These are phyloP conservation scores for Melanotaenia nigrans DNA, from an alignment of 2,797 vertebrate species.

Conservation along the genomic window DNA sequence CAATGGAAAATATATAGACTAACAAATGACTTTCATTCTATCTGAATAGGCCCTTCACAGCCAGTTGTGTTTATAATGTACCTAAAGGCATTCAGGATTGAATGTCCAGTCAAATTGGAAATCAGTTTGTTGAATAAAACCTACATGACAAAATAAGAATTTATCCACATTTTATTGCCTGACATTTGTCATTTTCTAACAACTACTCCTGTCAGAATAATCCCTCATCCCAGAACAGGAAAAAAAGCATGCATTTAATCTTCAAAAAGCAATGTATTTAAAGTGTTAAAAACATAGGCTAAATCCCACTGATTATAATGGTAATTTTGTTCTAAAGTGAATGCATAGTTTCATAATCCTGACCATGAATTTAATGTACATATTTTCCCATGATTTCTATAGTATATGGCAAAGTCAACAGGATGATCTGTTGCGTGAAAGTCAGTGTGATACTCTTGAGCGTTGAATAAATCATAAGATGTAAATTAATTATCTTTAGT, in stretches of 20 bases:
- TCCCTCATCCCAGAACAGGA: conserved; percentile 4
- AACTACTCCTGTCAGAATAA: conserved; percentile 3
- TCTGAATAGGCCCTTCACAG: conserved; percentile 55
- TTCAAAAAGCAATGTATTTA: not conserved
- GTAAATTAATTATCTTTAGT: not conserved
- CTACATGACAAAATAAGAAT: conserved; percentile 7
- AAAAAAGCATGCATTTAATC: not conserved
- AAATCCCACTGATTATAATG: too few species aligned
- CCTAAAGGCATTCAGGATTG: conserved; percentile 45
- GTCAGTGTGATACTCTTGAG: not conserved
- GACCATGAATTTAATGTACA: not conserved
- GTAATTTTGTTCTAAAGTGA: not conserved
- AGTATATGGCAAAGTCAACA: not conserved
- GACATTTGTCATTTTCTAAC: conserved; percentile 28
- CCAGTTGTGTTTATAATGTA: conserved; percentile 58
- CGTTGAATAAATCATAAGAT: not conserved
- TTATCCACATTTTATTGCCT: conserved; percentile 16
- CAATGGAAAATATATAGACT: conserved; percentile 54
- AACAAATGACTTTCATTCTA: conserved; percentile 68
- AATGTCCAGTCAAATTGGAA: conserved; percentile 59
- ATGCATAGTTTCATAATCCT: not conserved
- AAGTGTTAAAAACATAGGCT: not conserved
- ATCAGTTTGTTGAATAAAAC: conserved; percentile 42
- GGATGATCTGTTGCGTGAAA: not conserved
- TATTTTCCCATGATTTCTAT: conserved; percentile 9